Percentiles rank a stretch among this genome's conserved stretches.
phyloP scores from a whole-genome alignment of 2,113 vertebrate genomes.

The Cranoglanis bouderius region DNA sequence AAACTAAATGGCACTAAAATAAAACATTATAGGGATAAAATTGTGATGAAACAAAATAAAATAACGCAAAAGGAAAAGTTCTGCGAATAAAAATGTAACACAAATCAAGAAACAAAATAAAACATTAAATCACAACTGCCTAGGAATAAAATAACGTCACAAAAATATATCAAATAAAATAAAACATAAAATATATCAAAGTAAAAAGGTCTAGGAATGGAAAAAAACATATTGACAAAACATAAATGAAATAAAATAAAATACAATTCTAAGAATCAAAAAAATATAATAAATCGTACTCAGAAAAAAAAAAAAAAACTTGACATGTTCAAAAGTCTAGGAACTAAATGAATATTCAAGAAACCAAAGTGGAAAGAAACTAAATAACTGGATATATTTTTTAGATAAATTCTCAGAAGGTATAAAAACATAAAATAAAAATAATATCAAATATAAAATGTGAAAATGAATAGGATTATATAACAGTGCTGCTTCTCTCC shows the following conservation, averaged over 20 bases:
- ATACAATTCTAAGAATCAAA: not conserved
- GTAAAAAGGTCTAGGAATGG: not conserved
- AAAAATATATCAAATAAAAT: not conserved
- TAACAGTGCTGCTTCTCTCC: not conserved
- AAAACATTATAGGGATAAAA: not conserved
- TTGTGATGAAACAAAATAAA: not conserved
- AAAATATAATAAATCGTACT: not conserved
- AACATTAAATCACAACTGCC: not conserved
- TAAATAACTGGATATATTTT: not conserved
- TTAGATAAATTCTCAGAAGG: not conserved
- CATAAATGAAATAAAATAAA: not conserved
- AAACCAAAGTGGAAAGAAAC: not conserved
- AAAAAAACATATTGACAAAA: not conserved
- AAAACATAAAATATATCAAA: not conserved
- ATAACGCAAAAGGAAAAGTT: too few species aligned
- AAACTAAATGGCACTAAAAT: too few species aligned
- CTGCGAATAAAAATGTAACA: too few species aligned
- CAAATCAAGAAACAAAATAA: not conserved
- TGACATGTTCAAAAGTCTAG: not conserved
- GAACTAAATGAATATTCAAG: not conserved
- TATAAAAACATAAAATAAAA: not conserved
- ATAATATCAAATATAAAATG: not conserved
- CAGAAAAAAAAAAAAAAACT: not conserved
- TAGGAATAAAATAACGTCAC: not conserved
- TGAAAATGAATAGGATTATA: not conserved